Evolutionary conservation across 2,888 invertebrate species (phyloP), one percentile per base, ranked within the genome.

Genomic region (Andrena flavipes): DNA sequence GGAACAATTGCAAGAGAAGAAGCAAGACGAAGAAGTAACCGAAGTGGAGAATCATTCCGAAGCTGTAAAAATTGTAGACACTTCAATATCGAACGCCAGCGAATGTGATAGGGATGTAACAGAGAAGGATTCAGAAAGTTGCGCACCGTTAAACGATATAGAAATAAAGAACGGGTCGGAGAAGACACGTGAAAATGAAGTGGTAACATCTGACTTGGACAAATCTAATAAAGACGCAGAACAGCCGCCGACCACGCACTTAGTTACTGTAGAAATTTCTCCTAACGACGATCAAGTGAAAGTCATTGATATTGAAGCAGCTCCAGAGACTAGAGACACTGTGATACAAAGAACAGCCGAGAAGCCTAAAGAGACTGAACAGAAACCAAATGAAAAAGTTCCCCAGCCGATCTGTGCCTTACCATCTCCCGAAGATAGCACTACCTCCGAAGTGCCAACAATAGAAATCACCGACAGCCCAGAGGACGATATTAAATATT

Each of bases 221-320:
- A 2, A 42, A 49, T 26, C 20, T 30, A 56, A 33, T 13, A 69
- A 80, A 64, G 62, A 72, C 7, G 60, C 8, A n/a, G n/a, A 20
- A 2, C 48, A 30, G 0, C 71, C 63, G 2, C 16, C n/a, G 49
- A 70, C 20, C 59, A 0, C 65, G n/a, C 60, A 67, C 23, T 26
- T 71, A 51, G 67, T 82, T 35, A 82, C 67, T 7, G 81, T 82
- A 54, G 67, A 75, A 80, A 67, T 82, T 63, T 80, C 70, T 62
- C 60, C 81, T 5, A n/a, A 56, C 5, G 71, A 49, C 23, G 70
- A 82, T 30, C 20, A 68, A 51, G 63, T 82, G 56, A 82, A 26
- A 16, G 82, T 82, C 56, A 35, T 82, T 48, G 42, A 80, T 29
- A 26, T 10, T 29, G 10, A 54, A 29, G 23, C 2, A 20, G 13